A percentile compares a stretch with the other conserved stretches of the same genome.
Evolutionary conservation across 2,888 invertebrate species (phyloP).

Genomic region (Carcina quercana): DNA sequence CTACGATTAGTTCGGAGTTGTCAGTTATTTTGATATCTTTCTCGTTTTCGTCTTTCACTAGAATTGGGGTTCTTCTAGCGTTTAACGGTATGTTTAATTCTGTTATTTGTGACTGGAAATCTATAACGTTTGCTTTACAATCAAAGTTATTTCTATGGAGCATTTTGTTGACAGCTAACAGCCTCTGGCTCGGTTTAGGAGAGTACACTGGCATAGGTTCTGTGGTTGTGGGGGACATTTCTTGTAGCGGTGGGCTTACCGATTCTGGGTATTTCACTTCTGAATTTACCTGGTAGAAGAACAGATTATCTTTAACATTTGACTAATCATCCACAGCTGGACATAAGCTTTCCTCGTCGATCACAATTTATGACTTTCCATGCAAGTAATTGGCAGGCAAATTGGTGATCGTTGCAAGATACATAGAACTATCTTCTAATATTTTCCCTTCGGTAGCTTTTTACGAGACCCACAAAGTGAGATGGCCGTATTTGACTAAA

Average conservation of each 20-base stretch:
- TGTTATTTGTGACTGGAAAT: constrained; percentile 37
- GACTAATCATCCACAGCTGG: no score
- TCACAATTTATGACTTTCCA: no score
- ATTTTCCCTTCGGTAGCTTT: no score
- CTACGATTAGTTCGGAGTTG: constrained; percentile 14
- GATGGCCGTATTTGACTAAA: no score
- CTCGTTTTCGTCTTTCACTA: constrained; percentile 30
- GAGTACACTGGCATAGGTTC: constrained; percentile 48
- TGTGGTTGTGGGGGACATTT: constrained; percentile 52
- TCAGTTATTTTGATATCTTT: constrained; percentile 19
- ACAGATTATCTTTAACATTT: no score
- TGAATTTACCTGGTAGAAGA: no score
- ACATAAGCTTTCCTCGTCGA: no score
- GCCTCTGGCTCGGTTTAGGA: constrained; percentile 44
- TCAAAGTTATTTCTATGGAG: constrained; percentile 24
- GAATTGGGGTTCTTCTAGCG: constrained; percentile 33
- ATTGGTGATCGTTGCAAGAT: no score
- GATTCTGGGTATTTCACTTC: constrained; percentile 48
- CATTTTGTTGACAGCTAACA: constrained; percentile 47
- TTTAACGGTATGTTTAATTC: constrained; percentile 39
- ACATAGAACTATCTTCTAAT: no score
- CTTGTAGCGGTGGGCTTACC: constrained; percentile 59
- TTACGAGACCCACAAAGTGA: no score
- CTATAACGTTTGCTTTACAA: constrained; percentile 25
- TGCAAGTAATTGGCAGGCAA: no score